Conservation (phyloP, 2,113 vertebrate species). For the Ivindomyrus marchei region DNA sequence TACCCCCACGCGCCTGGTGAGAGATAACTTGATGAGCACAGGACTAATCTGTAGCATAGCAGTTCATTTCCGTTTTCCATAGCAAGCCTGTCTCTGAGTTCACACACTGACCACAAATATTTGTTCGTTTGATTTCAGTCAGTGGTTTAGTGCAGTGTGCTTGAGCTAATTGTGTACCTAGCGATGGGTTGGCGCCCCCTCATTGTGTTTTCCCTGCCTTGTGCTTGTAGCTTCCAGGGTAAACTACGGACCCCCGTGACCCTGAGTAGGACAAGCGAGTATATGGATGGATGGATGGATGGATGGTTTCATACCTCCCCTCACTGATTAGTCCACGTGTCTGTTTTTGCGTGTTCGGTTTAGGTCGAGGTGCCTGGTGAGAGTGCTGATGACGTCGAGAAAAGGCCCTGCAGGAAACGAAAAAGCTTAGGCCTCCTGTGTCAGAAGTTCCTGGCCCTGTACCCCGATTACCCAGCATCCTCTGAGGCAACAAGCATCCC, state of each 20-base stretch:
- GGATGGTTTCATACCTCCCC: background rate
- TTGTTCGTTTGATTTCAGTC: background rate
- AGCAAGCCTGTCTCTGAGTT: background rate
- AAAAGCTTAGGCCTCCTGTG: constrained; percentile 90
- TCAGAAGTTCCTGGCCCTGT: constrained; percentile 89
- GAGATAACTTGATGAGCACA: background rate
- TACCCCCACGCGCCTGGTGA: background rate
- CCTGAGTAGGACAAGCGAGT: background rate
- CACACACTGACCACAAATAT: background rate
- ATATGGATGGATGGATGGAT: background rate
- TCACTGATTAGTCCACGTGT: background rate
- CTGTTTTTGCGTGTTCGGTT: background rate
- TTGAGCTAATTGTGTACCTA: background rate
- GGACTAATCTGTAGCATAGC: background rate
- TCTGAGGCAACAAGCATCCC: constrained; percentile 79
- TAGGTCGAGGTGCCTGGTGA: constrained; percentile 60
- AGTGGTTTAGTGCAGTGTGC: background rate
- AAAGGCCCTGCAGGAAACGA: constrained; percentile 86
- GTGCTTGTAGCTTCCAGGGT: background rate
- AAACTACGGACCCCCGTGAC: background rate
- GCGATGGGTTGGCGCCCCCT: background rate
- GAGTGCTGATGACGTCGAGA: constrained; percentile 65
- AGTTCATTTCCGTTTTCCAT: background rate
- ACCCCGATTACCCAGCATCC: constrained; percentile 76
- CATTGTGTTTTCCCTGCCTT: background rate